Conservation (phyloP, 2,113 vertebrate genomes). For the Zeus faber region DNA sequence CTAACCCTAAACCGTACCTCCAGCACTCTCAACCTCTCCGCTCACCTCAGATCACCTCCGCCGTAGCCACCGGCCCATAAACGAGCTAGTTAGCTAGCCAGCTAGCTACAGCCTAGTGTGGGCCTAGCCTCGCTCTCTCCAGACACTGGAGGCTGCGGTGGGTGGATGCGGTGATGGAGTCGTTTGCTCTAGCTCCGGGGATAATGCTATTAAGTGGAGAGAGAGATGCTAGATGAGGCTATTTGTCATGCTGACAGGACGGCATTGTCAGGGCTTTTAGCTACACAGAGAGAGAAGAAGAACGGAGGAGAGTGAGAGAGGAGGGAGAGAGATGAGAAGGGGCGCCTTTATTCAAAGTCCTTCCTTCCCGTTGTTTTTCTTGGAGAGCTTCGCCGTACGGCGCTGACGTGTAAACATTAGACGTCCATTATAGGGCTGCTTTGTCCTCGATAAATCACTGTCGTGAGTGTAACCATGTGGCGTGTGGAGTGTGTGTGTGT, state of each 20-base stretch:
- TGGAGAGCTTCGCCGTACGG: conserved; percentile 50
- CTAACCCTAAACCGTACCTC: too few relatives aligned
- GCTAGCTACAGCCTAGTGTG: too few relatives aligned
- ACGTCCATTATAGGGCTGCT: conserved; percentile 62
- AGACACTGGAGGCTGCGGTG: too few relatives aligned
- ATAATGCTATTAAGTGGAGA: conserved; percentile 71
- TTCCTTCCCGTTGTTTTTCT: conserved; percentile 42
- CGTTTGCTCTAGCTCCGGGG: conserved; percentile 55
- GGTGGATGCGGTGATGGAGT: conserved; percentile 62
- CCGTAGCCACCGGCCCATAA: conserved; percentile 12
- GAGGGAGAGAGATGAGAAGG: conserved; percentile 50
- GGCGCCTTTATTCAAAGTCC: conserved; percentile 53
- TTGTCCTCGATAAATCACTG: conserved; percentile 68
- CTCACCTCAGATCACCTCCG: conserved; percentile 36
- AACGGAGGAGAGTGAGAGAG: conserved; percentile 41
- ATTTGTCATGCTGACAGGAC: conserved; percentile 72
- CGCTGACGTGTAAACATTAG: conserved; percentile 64
- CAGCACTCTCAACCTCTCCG: conserved; percentile 21
- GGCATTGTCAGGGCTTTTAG: conserved; percentile 71
- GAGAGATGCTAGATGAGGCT: conserved; percentile 66
- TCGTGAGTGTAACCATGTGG: conserved; percentile 12
- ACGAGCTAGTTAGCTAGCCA: not conserved
- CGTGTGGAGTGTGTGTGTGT: not conserved
- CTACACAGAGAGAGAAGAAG: conserved; percentile 32
- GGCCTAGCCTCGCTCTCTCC: too few relatives aligned